Evolutionary conservation across 2,797 vertebrate genomes (phyloP).

Genomic region (Antennarius maculatus): DNA sequence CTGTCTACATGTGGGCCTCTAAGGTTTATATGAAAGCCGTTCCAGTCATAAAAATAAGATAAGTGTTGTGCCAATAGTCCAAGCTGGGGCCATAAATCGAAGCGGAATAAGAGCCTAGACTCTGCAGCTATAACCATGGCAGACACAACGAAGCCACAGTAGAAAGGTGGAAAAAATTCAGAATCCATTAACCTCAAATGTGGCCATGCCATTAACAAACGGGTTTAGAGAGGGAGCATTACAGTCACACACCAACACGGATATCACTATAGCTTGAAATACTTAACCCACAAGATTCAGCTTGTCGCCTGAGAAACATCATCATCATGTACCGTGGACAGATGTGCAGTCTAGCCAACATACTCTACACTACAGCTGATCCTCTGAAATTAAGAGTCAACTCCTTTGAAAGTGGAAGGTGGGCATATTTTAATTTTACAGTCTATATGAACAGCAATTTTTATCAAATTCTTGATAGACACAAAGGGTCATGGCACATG

Average conservation of each 20-base stretch:
- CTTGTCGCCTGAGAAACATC: conserved; percentile 4
- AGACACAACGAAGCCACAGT: conserved; percentile 16
- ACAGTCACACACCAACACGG: conserved; percentile 25
- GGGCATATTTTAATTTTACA: too few species aligned
- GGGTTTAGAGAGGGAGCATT: conserved; percentile 44
- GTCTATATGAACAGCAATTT: background rate
- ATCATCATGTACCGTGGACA: conserved; percentile 14
- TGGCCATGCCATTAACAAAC: conserved; percentile 50
- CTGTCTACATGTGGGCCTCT: conserved; percentile 33
- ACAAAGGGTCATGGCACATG: background rate
- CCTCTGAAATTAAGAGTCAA: conserved; percentile 20
- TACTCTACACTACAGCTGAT: conserved; percentile 4
- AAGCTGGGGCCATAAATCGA: conserved; percentile 76
- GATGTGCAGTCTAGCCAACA: background rate
- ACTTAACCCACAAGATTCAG: conserved; percentile 12
- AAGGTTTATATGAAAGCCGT: conserved; percentile 68
- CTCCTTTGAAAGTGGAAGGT: too few species aligned
- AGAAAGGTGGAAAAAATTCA: conserved; percentile 52
- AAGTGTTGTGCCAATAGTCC: conserved; percentile 83
- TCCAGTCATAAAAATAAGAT: conserved; percentile 77
- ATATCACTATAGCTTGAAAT: conserved; percentile 38
- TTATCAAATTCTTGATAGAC: conserved; percentile 1
- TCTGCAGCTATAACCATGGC: conserved; percentile 41
- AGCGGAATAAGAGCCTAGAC: conserved; percentile 51
- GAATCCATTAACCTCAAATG: conserved; percentile 59